Percentiles rank a stretch among this genome's conserved stretches.
These are phyloP conservation scores for Ferdinandea cuprea DNA, from an alignment of 2,888 invertebrate species.

Conservation along the genomic window DNA sequence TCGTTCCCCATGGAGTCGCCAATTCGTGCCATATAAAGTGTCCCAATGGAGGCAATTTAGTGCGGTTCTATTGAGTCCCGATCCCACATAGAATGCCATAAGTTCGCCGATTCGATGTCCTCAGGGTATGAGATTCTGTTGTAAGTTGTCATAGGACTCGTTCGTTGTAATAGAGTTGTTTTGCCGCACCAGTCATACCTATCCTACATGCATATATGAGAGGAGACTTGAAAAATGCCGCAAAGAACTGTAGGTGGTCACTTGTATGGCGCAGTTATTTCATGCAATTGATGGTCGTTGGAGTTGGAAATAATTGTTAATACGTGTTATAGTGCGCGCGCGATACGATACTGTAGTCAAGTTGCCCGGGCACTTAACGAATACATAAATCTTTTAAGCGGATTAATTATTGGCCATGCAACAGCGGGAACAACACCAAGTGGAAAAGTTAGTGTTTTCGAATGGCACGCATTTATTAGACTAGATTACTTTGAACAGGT, in stretches of 20 bases:
- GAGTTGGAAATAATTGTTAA: conserved; percentile 61
- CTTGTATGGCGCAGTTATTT: conserved; percentile 30
- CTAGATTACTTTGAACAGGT: neutral
- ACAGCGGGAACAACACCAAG: conserved; percentile 55
- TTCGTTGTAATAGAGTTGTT: conserved; percentile 60
- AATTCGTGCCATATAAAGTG: conserved; percentile 45
- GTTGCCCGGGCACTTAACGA: conserved; percentile 33
- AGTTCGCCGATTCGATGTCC: conserved; percentile 3
- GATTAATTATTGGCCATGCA: conserved; percentile 66
- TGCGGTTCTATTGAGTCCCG: conserved; percentile 10
- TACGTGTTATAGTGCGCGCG: conserved; percentile 42
- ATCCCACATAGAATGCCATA: conserved; percentile 40
- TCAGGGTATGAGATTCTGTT: conserved; percentile 34
- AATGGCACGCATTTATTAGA: neutral
- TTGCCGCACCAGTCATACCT: conserved; percentile 15
- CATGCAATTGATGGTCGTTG: conserved; percentile 39
- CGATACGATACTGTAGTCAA: conserved; percentile 39
- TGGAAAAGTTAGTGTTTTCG: conserved; percentile 13
- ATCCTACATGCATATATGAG: conserved; percentile 1
- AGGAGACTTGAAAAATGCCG: conserved; percentile 11
- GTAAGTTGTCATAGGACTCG: neutral
- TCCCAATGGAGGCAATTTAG: conserved; percentile 59
- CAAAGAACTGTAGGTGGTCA: conserved; percentile 54
- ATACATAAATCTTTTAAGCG: conserved; percentile 61
- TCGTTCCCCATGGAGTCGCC: conserved; percentile 62